phyloP scores from a whole-genome alignment of 1,140 invertebrate genomes.

The Zaprionus camerounensis region DNA sequence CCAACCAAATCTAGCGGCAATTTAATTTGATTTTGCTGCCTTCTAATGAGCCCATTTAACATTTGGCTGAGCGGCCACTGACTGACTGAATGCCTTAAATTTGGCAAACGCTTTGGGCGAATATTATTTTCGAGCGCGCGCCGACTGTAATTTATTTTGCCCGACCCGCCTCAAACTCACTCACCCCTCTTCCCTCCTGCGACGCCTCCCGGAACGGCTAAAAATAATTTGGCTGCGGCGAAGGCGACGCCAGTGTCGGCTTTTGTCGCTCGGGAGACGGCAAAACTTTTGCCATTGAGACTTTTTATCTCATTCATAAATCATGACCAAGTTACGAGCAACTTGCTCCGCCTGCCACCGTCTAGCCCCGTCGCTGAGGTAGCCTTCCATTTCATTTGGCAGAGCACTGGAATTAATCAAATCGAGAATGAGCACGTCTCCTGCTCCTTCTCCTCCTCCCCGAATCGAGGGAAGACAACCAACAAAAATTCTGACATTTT shows the following conservation, averaged over 20 bases:
- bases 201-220: conserved; percentile 32
- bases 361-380: neutral
- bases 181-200: neutral
- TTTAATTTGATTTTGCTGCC: conserved; percentile 62
- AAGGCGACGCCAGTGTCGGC: conserved; percentile 3
- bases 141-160: conserved; percentile 60
- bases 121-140: conserved; percentile 33
- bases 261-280: conserved; percentile 15
- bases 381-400: conserved; percentile 38
- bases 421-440: conserved; percentile 38
- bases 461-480: neutral
- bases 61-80: conserved; percentile 50
- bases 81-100: conserved; percentile 17
- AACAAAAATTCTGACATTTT: conserved; percentile 10
- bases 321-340: conserved; percentile 58
- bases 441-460: neutral
- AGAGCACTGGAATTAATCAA: conserved; percentile 44
- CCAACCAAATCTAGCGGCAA: conserved; percentile 15
- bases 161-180: conserved; percentile 2
- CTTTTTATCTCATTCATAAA: conserved; percentile 74
- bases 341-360: conserved; percentile 17
- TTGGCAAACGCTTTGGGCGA: conserved; percentile 14
- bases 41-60: conserved; percentile 70
- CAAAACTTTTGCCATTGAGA: conserved; percentile 66
- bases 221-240: conserved; percentile 58